Evolutionary conservation across 2,113 vertebrate species (phyloP).

Genomic region (Campylomormyrus numenius): DNA sequence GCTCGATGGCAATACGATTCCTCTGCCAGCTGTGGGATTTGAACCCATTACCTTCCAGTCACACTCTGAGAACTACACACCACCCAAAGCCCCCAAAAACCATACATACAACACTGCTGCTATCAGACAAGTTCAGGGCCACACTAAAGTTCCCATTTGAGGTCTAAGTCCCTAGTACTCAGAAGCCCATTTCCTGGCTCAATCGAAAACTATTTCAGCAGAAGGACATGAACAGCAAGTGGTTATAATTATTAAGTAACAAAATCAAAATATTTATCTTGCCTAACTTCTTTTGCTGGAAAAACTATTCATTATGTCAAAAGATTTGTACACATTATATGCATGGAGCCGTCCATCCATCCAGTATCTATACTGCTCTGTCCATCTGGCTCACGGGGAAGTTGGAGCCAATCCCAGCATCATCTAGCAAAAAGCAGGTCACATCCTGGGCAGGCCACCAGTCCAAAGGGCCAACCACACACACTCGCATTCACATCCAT

Average conservation of each 20-base stretch:
- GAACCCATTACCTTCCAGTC: neutral
- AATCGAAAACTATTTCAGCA: neutral
- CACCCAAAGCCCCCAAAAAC: neutral
- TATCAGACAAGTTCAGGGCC: neutral
- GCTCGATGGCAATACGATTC: neutral
- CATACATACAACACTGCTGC: neutral
- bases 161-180: neutral
- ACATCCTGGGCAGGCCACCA: too few species aligned
- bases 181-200: neutral
- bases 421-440: too few species aligned
- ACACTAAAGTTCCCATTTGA: neutral
- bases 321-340: neutral
- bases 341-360: neutral
- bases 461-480: too few species aligned
- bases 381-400: too few species aligned
- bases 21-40: neutral
- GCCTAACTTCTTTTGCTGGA: neutral
- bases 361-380: too few species aligned
- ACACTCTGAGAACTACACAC: neutral
- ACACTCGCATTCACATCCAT: too few species aligned
- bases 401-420: too few species aligned
- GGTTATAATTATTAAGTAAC: neutral
- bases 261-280: neutral
- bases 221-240: neutral
- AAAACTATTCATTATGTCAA: neutral